Percentiles rank a stretch among this genome's conserved stretches.
Evolutionary conservation across 2,888 invertebrate species (phyloP).

Genomic region (Ptychoptera albimana): DNA sequence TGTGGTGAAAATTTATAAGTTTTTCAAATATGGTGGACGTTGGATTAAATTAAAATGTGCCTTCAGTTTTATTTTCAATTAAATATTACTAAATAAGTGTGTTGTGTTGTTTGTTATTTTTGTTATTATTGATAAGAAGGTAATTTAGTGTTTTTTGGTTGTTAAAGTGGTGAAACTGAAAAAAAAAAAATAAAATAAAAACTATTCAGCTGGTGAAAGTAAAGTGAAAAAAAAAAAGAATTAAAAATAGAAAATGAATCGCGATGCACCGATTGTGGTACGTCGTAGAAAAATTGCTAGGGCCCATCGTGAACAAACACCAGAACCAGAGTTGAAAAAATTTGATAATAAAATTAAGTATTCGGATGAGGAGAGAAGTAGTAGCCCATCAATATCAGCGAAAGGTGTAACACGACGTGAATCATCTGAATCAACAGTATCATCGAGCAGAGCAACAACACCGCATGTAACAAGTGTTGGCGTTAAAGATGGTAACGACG

Average conservation of each 20-base stretch:
- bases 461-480: background rate
- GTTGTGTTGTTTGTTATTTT: background rate
- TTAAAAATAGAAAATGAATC: conserved; percentile 14
- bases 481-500: background rate
- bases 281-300: conserved; percentile 41
- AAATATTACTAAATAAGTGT: background rate
- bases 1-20: no score
- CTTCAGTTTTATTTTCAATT: no score
- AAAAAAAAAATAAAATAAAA: background rate
- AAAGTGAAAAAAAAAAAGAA: background rate
- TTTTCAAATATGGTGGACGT: no score
- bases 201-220: background rate
- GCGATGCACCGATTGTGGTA: conserved; percentile 30
- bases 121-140: background rate
- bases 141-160: background rate
- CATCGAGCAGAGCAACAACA: background rate
- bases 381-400: conserved; percentile 5
- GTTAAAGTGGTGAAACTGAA: background rate
- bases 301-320: conserved; percentile 45
- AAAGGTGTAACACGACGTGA: background rate
- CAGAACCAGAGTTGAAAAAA: conserved; percentile 21
- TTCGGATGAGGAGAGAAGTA: conserved; percentile 17
- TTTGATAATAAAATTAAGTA: conserved; percentile 11
- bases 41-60: no score
- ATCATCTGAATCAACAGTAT: conserved; percentile 10